Evolutionary conservation across 2,888 invertebrate genomes (phyloP).

Genomic region (Busseola fusca): DNA sequence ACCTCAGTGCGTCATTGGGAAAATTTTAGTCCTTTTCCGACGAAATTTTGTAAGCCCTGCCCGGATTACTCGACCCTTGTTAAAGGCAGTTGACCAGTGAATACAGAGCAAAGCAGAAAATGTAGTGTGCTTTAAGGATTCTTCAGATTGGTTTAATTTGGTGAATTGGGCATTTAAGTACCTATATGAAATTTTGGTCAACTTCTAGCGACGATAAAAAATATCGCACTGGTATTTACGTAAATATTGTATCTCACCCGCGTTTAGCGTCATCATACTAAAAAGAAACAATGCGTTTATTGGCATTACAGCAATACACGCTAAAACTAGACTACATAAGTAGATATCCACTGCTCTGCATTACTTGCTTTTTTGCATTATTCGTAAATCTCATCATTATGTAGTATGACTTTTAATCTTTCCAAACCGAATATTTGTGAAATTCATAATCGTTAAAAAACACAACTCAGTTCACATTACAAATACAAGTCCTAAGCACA

Average conservation of each 20-base stretch:
- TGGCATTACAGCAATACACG: not conserved
- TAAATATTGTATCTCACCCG: not conserved
- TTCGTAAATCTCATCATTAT: not conserved
- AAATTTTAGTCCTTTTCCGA: slow-evolving; percentile 50
- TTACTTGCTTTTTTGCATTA: too few species aligned
- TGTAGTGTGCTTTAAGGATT: slow-evolving; percentile 1
- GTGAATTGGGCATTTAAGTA: not conserved
- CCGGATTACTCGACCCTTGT: slow-evolving; percentile 51
- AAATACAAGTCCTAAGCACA: slow-evolving; percentile 7
- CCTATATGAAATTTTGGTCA: not conserved
- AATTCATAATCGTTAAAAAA: slow-evolving; percentile 2
- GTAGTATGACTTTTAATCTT: too few species aligned
- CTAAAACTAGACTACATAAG: not conserved
- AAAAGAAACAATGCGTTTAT: not conserved
- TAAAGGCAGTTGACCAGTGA: slow-evolving; percentile 33
- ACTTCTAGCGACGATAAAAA: not conserved
- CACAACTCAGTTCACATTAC: not conserved
- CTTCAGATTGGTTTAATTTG: not conserved
- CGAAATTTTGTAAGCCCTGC: slow-evolving; percentile 39
- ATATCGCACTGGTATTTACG: not conserved
- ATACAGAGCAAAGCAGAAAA: slow-evolving; percentile 24
- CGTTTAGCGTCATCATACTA: not conserved
- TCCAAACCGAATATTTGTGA: not conserved
- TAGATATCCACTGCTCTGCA: not conserved
- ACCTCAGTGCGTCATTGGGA: slow-evolving; percentile 33